Base-by-base conservation (phyloP, 1,140 invertebrate genomes). In the Drosophila murphyi region DNA sequence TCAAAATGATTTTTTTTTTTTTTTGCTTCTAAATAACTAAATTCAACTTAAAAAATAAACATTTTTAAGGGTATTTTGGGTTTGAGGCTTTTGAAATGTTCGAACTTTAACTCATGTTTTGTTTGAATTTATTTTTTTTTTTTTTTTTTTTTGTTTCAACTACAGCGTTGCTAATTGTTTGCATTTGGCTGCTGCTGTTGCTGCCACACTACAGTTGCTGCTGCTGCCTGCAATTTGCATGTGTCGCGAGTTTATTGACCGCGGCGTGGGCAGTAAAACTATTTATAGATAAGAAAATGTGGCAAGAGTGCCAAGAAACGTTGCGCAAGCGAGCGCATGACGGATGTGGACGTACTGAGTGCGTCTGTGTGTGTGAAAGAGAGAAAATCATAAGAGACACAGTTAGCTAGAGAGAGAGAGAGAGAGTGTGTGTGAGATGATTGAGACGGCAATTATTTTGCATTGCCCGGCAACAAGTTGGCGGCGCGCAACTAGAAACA, bases 261-360 rank as follows among this genome's bases (percentile, higher is more conserved):
- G 85, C 85, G 85, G 85, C 85, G 83, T 82, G 77, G 72, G 70
- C 87, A 71, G 72, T 65, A 78, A 80, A 88, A 85, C 85, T 88
- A 88, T 88, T 89, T 89, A 89, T 88, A 88, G 85, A 88, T 88
- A 88, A 89, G 80, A 89, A 88, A 89, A 88, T 88, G 83, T 88
- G 83, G 83, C 80, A 88, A 80, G 69, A 80, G 78, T 78, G 78
- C 78, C 77, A 80, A 75, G 75, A 76, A 76, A 73, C 51, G 47
- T 76, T 64, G 48, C 78, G 61, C 71, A 81, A 77, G 65, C 74
- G 47, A 70, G 34, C 73, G 50, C 68, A 56, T 68, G 62, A 76
- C 68, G 67, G 68, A 75, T 75, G 68, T 32, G 35, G 31, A 60
- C 12, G 3, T 2, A 37, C 4, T 2, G n/a, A 41, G 28, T 5